Evolutionary conservation across 2,888 invertebrate species (phyloP).

Genomic region (Cecidostiba fungosa): DNA sequence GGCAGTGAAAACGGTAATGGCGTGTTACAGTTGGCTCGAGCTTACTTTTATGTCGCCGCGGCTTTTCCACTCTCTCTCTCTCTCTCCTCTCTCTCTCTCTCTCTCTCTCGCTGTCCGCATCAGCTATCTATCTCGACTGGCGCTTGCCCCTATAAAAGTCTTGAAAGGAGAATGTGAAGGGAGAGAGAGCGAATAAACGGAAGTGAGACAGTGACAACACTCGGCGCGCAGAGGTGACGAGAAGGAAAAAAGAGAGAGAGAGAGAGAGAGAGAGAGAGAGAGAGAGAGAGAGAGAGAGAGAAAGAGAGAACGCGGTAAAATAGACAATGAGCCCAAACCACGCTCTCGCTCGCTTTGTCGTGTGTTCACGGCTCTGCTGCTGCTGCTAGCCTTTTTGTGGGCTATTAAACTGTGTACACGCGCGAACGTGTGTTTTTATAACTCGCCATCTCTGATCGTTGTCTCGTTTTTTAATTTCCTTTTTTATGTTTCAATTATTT

Average conservation of each 20-base stretch:
- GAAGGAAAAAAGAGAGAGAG: constrained; percentile 58
- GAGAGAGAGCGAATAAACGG: constrained; percentile 60
- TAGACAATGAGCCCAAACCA: constrained; percentile 50
- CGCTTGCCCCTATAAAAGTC: constrained; percentile 38
- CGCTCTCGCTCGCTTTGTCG: constrained; percentile 68
- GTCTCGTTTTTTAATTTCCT: constrained; percentile 32
- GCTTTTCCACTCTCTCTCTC: constrained; percentile 65
- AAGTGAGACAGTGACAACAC: constrained; percentile 19
- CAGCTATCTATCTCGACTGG: constrained; percentile 58
- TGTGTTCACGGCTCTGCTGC: constrained; percentile 51
- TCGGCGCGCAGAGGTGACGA: constrained; percentile 11
- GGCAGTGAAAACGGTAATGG: constrained; percentile 73
- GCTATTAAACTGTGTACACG: constrained; percentile 43
- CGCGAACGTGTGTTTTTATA: constrained; percentile 40
- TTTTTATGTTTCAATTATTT: constrained; percentile 56
- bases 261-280: constrained; percentile 49
- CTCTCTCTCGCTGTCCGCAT: constrained; percentile 6
- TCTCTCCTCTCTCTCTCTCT: background rate
- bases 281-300: constrained; percentile 64
- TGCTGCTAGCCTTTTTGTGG: constrained; percentile 41
- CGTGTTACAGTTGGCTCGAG: constrained; percentile 74
- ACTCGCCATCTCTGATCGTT: constrained; percentile 31
- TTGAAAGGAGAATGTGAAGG: constrained; percentile 47
- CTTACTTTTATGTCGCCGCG: constrained; percentile 74
- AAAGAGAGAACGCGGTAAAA: constrained; percentile 41